These are phyloP conservation scores for Alosa alosa DNA, from an alignment of 2,113 vertebrate species.

Conservation along the genomic window DNA sequence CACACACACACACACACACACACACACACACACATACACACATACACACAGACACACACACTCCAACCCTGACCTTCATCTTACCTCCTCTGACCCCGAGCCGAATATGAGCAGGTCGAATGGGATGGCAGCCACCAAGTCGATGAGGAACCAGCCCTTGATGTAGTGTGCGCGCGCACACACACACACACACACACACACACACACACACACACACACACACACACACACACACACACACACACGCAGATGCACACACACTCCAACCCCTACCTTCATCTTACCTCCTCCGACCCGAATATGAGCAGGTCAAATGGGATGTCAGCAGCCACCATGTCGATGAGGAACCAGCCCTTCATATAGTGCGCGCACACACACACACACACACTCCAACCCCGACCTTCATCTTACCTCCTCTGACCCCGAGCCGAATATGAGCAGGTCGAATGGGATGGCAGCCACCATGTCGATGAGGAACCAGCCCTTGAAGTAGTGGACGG, in stretches of 20 bases:
- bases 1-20: constrained; percentile 52
- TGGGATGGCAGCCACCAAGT: too few relatives aligned
- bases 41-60: too few relatives aligned
- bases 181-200: not conserved
- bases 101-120: too few relatives aligned
- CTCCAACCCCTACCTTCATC: constrained; percentile 37
- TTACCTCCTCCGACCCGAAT: constrained; percentile 98
- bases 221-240: not conserved
- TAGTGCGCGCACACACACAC: not conserved
- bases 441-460: constrained; percentile 97
- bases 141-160: too few relatives aligned
- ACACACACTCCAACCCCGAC: not conserved
- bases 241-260: not conserved
- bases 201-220: not conserved
- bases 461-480: constrained; percentile 99
- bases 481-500: constrained; percentile 99
- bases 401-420: constrained; percentile 91
- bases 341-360: constrained; percentile 81
- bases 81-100: constrained; percentile 97
- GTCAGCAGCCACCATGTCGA: constrained; percentile 98
- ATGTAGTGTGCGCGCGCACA: not conserved
- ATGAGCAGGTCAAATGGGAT: constrained; percentile 98
- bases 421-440: constrained; percentile 97
- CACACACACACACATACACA: constrained; percentile 51
- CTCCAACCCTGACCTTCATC: constrained; percentile 30